Percentiles rank a stretch among this genome's conserved stretches.
phyloP scores from a whole-genome alignment of 2,888 invertebrate genomes.

The Rhodophaea formosa region DNA sequence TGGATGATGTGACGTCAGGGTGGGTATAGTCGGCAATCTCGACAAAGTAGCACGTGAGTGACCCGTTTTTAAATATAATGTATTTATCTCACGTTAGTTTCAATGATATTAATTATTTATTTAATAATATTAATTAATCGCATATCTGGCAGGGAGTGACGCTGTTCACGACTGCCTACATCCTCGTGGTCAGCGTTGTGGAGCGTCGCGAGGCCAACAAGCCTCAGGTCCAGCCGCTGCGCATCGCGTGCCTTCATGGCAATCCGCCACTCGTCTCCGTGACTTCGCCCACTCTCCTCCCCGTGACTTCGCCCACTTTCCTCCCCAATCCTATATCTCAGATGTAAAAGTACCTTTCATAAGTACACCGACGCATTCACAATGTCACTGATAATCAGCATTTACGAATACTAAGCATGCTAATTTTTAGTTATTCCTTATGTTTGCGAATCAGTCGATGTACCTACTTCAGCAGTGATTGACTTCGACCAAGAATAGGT shows the following conservation, averaged over 20 bases:
- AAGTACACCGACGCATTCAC: background rate
- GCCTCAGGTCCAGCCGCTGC: conserved; percentile 40
- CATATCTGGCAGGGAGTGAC: conserved; percentile 51
- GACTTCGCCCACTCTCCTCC: conserved; percentile 26
- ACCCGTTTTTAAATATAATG: too few species aligned
- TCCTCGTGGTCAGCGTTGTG: conserved; percentile 48
- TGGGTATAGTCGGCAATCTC: too few species aligned
- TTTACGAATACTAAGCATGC: too few species aligned
- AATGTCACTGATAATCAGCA: background rate
- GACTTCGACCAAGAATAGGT: too few species aligned
- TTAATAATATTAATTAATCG: too few species aligned
- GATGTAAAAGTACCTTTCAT: background rate
- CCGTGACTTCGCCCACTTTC: conserved; percentile 29
- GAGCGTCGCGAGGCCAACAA: conserved; percentile 43
- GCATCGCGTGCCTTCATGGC: conserved; percentile 48
- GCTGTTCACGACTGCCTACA: conserved; percentile 58
- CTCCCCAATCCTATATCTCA: conserved; percentile 18
- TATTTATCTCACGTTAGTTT: too few species aligned
- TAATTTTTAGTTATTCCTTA: too few species aligned
- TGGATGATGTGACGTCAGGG: too few species aligned
- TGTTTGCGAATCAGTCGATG: too few species aligned
- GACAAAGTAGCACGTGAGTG: too few species aligned
- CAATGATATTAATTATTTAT: too few species aligned
- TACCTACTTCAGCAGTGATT: too few species aligned
- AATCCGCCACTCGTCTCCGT: conserved; percentile 32